Percentiles rank a stretch among this genome's conserved stretches.
Evolutionary conservation across 2,888 invertebrate genomes (phyloP).

Genomic region (Meiosimyza decipiens): DNA sequence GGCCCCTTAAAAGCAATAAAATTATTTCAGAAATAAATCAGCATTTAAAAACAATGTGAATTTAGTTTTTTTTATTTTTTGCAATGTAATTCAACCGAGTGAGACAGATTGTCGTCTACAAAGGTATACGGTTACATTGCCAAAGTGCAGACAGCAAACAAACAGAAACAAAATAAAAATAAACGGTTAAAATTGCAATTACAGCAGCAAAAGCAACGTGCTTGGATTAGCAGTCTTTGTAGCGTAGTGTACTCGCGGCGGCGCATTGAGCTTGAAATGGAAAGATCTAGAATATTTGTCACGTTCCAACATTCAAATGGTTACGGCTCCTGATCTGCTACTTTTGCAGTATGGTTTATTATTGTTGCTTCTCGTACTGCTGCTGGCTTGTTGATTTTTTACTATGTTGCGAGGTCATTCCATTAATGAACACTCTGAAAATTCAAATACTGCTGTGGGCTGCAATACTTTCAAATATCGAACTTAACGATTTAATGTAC

Average conservation of each 20-base stretch:
- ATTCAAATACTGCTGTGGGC: not conserved
- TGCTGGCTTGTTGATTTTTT: not conserved
- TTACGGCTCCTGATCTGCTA: constrained; percentile 20
- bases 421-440: not conserved
- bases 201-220: constrained; percentile 14
- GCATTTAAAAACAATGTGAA: not conserved
- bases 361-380: not conserved
- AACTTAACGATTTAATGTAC: no score
- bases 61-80: not conserved
- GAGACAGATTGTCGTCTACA: constrained; percentile 22
- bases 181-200: constrained; percentile 1
- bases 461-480: no score
- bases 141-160: constrained; percentile 8
- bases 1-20: no score
- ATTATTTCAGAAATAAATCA: not conserved
- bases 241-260: not conserved
- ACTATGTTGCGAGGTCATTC: not conserved
- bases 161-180: constrained; percentile 5
- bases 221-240: constrained; percentile 14
- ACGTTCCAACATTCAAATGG: constrained; percentile 45
- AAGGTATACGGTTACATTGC: constrained; percentile 28
- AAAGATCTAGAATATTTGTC: constrained; percentile 47
- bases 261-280: constrained; percentile 11
- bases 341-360: constrained; percentile 2
- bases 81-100: constrained; percentile 26